These are phyloP conservation scores for Anastrepha obliqua DNA, from an alignment of 1,140 invertebrate genomes.

Conservation along the genomic window DNA sequence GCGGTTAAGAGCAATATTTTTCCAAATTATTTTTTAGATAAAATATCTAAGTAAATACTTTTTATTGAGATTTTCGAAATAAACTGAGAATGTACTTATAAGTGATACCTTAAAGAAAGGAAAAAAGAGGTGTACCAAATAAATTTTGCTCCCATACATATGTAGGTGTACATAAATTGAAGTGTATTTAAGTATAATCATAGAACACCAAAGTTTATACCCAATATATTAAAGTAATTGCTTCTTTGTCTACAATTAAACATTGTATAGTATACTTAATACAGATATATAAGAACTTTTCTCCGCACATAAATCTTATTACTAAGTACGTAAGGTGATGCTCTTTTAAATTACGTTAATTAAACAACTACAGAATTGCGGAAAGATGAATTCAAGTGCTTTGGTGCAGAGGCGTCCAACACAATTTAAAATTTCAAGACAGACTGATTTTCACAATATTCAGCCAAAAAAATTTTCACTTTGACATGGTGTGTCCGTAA, in stretches of 20 bases:
- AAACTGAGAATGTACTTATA: neutral
- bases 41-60: slow-evolving; percentile 27
- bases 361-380: neutral
- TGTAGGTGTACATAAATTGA: neutral
- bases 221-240: neutral
- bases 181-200: neutral
- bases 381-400: neutral
- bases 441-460: no score
- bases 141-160: neutral
- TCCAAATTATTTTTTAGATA: neutral
- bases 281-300: neutral
- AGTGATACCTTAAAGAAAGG: neutral
- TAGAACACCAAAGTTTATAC: neutral
- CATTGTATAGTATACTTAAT: slow-evolving; percentile 20
- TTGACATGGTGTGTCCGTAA: no score
- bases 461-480: no score
- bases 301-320: neutral
- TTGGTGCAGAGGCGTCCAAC: no score
- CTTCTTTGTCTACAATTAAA: slow-evolving; percentile 54
- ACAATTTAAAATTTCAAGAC: no score
- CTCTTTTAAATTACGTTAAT: neutral
- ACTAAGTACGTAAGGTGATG: neutral
- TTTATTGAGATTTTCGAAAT: slow-evolving; percentile 37
- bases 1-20: neutral
- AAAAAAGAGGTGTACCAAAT: neutral